Evolutionary conservation across 2,113 vertebrate species (phyloP).

Genomic region (Anguilla japonica): DNA sequence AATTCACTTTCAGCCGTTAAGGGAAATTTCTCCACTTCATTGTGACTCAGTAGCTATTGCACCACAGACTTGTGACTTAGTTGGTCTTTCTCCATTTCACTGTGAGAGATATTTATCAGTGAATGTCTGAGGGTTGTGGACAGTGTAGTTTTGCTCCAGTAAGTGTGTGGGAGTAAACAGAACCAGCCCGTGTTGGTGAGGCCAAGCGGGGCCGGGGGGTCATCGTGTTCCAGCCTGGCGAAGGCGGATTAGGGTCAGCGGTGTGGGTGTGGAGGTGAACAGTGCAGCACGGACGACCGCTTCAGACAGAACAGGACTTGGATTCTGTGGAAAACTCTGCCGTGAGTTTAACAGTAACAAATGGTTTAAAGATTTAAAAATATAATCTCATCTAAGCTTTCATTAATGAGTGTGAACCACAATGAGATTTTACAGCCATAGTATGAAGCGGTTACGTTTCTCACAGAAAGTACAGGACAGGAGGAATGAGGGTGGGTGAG

Average conservation of each 20-base stretch:
- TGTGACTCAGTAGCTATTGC: not conserved
- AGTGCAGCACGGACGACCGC: not conserved
- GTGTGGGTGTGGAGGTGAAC: not conserved
- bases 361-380: no score
- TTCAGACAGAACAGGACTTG: no score
- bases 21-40: no score
- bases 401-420: no score
- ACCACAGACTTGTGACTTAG: not conserved
- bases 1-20: no score
- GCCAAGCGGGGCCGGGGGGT: not conserved
- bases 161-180: not conserved
- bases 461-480: not conserved
- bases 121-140: not conserved
- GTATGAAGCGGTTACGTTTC: not conserved
- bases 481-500: not conserved
- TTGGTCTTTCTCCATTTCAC: not conserved
- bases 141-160: not conserved
- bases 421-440: not conserved
- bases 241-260: not conserved
- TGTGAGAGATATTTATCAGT: not conserved
- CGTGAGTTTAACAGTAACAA: no score
- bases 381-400: no score
- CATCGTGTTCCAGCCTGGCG: not conserved
- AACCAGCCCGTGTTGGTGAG: not conserved
- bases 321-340: no score